Conservation (phyloP, 2,888 invertebrate species). For the Agrotis ipsilon region DNA sequence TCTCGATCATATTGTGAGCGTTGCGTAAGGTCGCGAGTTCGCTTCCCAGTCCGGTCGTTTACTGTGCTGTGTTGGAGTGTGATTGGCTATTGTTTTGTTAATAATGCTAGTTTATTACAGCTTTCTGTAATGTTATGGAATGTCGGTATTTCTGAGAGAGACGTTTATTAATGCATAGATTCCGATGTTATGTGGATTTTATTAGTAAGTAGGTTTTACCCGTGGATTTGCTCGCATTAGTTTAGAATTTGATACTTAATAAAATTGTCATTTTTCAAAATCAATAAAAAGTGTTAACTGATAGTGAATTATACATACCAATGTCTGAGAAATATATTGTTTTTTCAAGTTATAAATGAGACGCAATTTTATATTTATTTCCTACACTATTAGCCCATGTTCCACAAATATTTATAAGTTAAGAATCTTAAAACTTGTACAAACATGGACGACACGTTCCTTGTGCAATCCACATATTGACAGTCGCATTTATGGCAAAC, state of each 20-base stretch:
- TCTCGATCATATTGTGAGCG: constrained; percentile 53
- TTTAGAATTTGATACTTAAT: too few relatives aligned
- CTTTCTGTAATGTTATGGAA: background rate
- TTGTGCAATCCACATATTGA: background rate
- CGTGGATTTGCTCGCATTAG: too few relatives aligned
- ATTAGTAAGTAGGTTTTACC: background rate
- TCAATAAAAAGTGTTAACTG: too few relatives aligned
- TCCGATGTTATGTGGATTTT: background rate
- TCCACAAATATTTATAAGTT: constrained; percentile 16
- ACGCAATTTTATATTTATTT: background rate
- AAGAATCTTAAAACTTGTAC: background rate
- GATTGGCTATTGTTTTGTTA: constrained; percentile 50
- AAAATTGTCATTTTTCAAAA: too few relatives aligned
- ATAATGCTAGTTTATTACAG: constrained; percentile 11
- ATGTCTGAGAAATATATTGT: background rate
- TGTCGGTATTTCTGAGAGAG: background rate
- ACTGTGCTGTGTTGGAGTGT: constrained; percentile 5
- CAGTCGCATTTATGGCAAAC: background rate
- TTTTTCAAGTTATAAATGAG: background rate
- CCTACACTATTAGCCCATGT: constrained; percentile 24
- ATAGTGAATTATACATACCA: too few relatives aligned
- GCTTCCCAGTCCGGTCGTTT: constrained; percentile 52
- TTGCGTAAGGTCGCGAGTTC: constrained; percentile 61
- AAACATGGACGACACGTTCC: background rate
- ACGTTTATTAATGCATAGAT: background rate